phyloP scores from a whole-genome alignment of 2,888 invertebrate genomes.

The Tiphia femorata region DNA sequence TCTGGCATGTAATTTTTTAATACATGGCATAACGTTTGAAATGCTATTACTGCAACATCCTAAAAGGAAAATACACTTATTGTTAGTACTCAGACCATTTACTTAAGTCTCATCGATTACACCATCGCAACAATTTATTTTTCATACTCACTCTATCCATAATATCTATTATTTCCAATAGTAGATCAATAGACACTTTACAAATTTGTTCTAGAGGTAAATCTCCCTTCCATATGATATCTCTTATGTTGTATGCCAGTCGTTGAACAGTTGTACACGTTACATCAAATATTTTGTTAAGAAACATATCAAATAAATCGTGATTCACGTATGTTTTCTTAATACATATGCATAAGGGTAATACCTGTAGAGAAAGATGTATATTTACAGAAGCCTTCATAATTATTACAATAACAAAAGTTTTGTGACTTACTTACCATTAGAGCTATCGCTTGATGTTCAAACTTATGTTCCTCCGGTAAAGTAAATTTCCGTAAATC shows the following conservation, averaged over 20 bases:
- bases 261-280: conserved; percentile 77
- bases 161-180: conserved; percentile 73
- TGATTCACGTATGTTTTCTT: conserved; percentile 59
- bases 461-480: conserved; percentile 52
- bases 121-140: neutral
- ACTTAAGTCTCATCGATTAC: no score
- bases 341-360: conserved; percentile 74
- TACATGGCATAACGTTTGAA: conserved; percentile 63
- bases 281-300: conserved; percentile 74
- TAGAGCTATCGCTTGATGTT: conserved; percentile 59
- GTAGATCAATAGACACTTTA: conserved; percentile 66
- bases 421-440: conserved; percentile 50
- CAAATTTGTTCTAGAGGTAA: conserved; percentile 67
- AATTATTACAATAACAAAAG: neutral
- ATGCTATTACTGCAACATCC: conserved; percentile 64
- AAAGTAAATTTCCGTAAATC: conserved; percentile 42
- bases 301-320: conserved; percentile 74
- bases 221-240: conserved; percentile 67
- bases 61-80: conserved; percentile 25
- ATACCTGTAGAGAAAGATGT: conserved; percentile 70
- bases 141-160: conserved; percentile 52
- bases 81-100: neutral
- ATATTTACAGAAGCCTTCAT: conserved; percentile 25
- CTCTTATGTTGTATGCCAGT: conserved; percentile 74
- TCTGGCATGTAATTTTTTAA: conserved; percentile 58